phyloP scores from a whole-genome alignment of 2,113 vertebrate species.

The Oreochromis tanganicae region DNA sequence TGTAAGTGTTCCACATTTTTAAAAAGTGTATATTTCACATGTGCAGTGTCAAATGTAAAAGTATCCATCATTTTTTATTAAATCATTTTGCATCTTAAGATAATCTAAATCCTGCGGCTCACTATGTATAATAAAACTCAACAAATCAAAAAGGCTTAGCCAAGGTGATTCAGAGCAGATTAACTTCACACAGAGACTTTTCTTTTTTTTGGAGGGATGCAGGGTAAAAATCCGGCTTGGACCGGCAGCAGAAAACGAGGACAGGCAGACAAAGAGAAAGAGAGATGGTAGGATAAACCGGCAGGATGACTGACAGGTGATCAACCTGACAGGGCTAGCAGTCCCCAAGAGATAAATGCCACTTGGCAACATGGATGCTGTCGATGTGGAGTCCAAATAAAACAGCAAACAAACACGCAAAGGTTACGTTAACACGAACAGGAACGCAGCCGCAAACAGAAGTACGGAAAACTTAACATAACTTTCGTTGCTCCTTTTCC shows the following conservation, averaged over 20 bases:
- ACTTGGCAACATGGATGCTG: neutral
- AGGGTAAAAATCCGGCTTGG: neutral
- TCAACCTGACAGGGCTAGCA: neutral
- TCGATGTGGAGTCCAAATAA: neutral
- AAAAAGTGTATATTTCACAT: neutral
- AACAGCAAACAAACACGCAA: neutral
- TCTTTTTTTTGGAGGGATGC: neutral
- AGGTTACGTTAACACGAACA: neutral
- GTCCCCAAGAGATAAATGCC: neutral
- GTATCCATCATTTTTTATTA: neutral
- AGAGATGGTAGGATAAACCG: neutral
- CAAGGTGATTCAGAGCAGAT: neutral
- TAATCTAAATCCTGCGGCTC: neutral
- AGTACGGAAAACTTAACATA: neutral
- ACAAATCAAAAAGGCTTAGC: constrained; percentile 4
- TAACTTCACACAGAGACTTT: neutral
- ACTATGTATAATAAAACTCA: neutral
- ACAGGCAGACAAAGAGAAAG: neutral
- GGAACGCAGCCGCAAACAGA: neutral
- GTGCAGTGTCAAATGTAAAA: neutral
- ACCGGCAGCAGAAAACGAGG: neutral
- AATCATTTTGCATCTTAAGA: neutral
- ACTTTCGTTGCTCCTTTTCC: neutral
- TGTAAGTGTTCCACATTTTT: neutral
- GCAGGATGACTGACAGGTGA: neutral